A percentile compares a stretch with the other conserved stretches of the same genome.
These are phyloP conservation scores for Pangasianodon hypophthalmus DNA, from an alignment of 2,113 vertebrate species.

Conservation along the genomic window DNA sequence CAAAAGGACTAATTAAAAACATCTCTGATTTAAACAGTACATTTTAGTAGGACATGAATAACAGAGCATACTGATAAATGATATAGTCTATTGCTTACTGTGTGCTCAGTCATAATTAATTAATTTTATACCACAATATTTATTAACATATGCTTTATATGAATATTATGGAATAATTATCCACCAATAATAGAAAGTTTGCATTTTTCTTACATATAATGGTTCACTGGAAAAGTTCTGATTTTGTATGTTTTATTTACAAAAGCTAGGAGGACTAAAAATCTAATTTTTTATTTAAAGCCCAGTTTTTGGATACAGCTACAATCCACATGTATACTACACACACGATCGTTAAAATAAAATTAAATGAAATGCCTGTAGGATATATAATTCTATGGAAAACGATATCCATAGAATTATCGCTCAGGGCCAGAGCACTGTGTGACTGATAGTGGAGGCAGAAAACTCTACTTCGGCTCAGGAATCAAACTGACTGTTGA, in stretches of 20 bases:
- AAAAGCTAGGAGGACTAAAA: neutral
- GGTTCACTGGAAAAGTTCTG: neutral
- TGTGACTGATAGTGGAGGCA: constrained; percentile 35
- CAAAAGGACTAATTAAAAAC: no score
- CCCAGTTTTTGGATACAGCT: neutral
- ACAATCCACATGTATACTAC: neutral
- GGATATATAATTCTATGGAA: neutral
- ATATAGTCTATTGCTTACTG: no score
- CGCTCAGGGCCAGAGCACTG: neutral
- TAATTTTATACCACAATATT: no score
- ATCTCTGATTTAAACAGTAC: no score
- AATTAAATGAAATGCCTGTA: neutral
- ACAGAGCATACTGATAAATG: no score
- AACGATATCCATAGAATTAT: constrained; percentile 4
- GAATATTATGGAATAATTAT: neutral
- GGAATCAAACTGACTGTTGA: constrained; percentile 36
- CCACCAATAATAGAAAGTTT: neutral
- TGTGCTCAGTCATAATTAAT: no score
- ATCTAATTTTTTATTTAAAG: no score
- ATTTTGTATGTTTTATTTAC: neutral
- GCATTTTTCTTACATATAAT: neutral
- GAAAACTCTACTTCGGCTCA: constrained; percentile 36
- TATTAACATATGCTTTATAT: neutral
- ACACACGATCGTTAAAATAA: neutral
- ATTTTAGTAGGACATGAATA: no score